phyloP scores from a whole-genome alignment of 1,140 invertebrate genomes.

The Cherax quadricarinatus region DNA sequence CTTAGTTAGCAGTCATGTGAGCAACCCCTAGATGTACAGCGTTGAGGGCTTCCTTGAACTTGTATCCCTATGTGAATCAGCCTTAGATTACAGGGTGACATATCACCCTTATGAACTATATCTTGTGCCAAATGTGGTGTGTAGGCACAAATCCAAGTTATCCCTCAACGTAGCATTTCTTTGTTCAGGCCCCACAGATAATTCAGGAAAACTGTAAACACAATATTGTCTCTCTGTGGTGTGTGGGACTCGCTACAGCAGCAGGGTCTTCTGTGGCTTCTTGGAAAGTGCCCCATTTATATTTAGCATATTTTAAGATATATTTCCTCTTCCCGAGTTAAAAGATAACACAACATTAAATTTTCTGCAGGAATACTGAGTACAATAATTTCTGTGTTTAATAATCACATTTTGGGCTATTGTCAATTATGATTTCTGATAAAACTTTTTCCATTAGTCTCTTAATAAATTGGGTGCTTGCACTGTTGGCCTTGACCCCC shows the following conservation, averaged over 20 bases:
- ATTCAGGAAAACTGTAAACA: slow-evolving; percentile 66
- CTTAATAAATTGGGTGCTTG: slow-evolving; percentile 35
- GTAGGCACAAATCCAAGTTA: slow-evolving; percentile 59
- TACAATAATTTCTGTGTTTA: slow-evolving; percentile 23
- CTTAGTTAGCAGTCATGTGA: slow-evolving; percentile 53
- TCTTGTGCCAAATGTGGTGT: slow-evolving; percentile 71
- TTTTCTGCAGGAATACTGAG: slow-evolving; percentile 28
- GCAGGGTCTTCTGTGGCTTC: slow-evolving; percentile 11
- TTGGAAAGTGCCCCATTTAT: slow-evolving; percentile 28
- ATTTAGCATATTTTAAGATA: slow-evolving; percentile 33
- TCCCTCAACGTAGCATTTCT: slow-evolving; percentile 38
- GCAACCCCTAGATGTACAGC: slow-evolving; percentile 38
- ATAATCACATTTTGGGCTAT: slow-evolving; percentile 16
- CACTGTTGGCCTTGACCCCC: slow-evolving; percentile 24
- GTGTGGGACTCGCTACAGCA: slow-evolving; percentile 35
- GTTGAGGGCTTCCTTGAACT: slow-evolving; percentile 34
- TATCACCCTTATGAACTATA: slow-evolving; percentile 37
- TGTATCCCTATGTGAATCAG: slow-evolving; percentile 51
- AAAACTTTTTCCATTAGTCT: slow-evolving; percentile 4
- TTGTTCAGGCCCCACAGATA: slow-evolving; percentile 65
- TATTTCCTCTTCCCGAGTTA: slow-evolving; percentile 12
- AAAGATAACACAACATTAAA: slow-evolving; percentile 12
- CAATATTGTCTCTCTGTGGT: slow-evolving; percentile 45
- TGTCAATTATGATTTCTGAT: slow-evolving; percentile 17
- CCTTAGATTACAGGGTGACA: slow-evolving; percentile 46